These are phyloP conservation scores for Hybos culiciformis DNA, from an alignment of 2,888 invertebrate genomes.

Conservation along the genomic window DNA sequence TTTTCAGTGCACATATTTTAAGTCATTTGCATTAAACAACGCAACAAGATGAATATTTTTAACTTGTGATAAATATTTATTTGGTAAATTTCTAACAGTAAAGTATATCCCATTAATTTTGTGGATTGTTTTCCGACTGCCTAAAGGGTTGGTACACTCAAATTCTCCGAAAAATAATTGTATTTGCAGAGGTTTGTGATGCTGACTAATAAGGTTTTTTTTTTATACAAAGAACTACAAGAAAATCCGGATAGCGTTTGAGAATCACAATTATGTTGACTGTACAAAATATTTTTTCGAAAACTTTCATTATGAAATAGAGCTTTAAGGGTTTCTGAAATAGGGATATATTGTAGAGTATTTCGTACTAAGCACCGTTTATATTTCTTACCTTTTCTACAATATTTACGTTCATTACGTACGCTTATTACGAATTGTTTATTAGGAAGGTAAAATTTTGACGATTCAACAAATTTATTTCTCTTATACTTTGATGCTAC, in stretches of 20 bases:
- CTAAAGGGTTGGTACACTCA: slow-evolving; percentile 9
- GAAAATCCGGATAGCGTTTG: neutral
- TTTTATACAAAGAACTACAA: slow-evolving; percentile 1
- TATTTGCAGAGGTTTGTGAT: slow-evolving; percentile 7
- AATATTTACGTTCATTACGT: slow-evolving; percentile 8
- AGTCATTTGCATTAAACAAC: slow-evolving; percentile 8
- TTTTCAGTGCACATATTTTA: too few relatives aligned
- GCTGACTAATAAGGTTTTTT: neutral
- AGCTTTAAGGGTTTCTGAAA: slow-evolving; percentile 6
- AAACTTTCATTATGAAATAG: neutral
- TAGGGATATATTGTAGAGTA: slow-evolving; percentile 5
- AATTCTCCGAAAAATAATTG: slow-evolving; percentile 11
- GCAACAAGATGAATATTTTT: slow-evolving; percentile 7
- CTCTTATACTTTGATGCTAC: slow-evolving; percentile 5
- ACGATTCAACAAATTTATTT: neutral
- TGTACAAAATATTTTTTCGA: slow-evolving; percentile 2
- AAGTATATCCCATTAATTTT: slow-evolving; percentile 10
- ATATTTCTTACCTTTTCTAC: slow-evolving; percentile 4
- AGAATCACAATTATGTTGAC: neutral
- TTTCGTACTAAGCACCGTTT: slow-evolving; percentile 5
- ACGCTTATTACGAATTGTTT: slow-evolving; percentile 5
- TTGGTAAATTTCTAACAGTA: slow-evolving; percentile 6
- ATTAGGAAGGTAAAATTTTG: slow-evolving; percentile 3
- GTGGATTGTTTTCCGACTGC: slow-evolving; percentile 9
- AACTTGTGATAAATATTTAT: slow-evolving; percentile 3